These are phyloP conservation scores for Drosophila kanekoi DNA, from an alignment of 2,888 invertebrate species.

Conservation along the genomic window DNA sequence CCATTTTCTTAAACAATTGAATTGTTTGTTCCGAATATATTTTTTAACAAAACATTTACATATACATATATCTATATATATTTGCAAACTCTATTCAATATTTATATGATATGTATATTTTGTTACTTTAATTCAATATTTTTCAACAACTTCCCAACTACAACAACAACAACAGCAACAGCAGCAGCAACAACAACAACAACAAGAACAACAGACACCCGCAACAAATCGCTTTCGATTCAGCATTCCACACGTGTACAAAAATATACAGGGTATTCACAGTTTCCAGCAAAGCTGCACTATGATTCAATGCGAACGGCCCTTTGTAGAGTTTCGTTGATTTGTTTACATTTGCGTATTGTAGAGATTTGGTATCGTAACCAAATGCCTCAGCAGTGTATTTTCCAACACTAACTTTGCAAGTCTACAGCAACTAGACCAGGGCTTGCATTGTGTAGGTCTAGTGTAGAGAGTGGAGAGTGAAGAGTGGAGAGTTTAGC, in stretches of 20 bases:
- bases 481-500: too few species aligned
- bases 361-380: too few species aligned
- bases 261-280: conserved; percentile 21
- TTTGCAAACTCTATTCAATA: conserved; percentile 79
- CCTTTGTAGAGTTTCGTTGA: too few species aligned
- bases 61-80: conserved; percentile 75
- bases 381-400: too few species aligned
- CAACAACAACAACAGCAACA: conserved; percentile 46
- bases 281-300: too few species aligned
- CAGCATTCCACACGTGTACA: conserved; percentile 45
- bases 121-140: conserved; percentile 65
- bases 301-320: too few species aligned
- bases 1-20: conserved; percentile 62
- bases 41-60: conserved; percentile 66
- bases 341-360: too few species aligned
- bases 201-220: conserved; percentile 37
- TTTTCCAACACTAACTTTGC: too few species aligned
- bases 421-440: too few species aligned
- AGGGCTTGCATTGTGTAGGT: too few species aligned
- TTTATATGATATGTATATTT: conserved; percentile 79
- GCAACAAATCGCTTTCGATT: conserved; percentile 53
- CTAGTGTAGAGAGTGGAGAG: too few species aligned
- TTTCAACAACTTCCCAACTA: conserved; percentile 53
- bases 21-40: conserved; percentile 76
- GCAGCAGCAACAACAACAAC: too few species aligned